Base-by-base conservation (phyloP, 2,113 vertebrate species). In the Pangasianodon gigas region DNA sequence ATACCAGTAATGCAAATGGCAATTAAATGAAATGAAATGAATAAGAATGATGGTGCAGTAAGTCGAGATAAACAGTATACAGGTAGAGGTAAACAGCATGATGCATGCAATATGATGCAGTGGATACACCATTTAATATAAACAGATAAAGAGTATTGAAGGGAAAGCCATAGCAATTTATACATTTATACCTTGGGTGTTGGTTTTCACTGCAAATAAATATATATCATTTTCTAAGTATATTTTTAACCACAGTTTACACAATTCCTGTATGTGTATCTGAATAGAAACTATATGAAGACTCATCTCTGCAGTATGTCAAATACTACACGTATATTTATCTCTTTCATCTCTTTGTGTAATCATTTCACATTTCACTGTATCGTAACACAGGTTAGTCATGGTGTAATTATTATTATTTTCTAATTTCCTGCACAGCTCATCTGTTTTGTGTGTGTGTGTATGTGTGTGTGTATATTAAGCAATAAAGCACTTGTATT, bases 401-500 rank as follows among this genome's bases (percentile, higher is more conserved):
- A n/a, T 29, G 1, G 87, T 62, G 26, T 52, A 67, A 41, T 81
- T 67, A 54, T 79, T 87, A 10, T 82, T 82, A 6, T 83, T 24
- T 11, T 5, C 18, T 4, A 3, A 82, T 83, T 83, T 84, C 9
- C 54, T 44, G 29, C 46, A 11, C 37, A 37, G 37, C 37, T 37
- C 37, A 37, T 37, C 37, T 37, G 2, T 46, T n/a, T 1, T 32
- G 9, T 32, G n/a, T 71, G 18, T 75, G 41, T 77, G 74, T 13
- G 41, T 46, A 19, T 11, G 13, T 62, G 87, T 41, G 48, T 19
- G 65, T 58, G 11, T 6, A 11, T 54, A 69, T 52, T 88, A 74
- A 24, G 51, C 46, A 88, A 84, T 88, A 88, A 88, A 88, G 62
- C 32, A n/a, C 80, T 83, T 88, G 79, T 84, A 83, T 82, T 54